Base-by-base conservation (phyloP, 2,113 vertebrate genomes). In the Camelus dromedarius region DNA sequence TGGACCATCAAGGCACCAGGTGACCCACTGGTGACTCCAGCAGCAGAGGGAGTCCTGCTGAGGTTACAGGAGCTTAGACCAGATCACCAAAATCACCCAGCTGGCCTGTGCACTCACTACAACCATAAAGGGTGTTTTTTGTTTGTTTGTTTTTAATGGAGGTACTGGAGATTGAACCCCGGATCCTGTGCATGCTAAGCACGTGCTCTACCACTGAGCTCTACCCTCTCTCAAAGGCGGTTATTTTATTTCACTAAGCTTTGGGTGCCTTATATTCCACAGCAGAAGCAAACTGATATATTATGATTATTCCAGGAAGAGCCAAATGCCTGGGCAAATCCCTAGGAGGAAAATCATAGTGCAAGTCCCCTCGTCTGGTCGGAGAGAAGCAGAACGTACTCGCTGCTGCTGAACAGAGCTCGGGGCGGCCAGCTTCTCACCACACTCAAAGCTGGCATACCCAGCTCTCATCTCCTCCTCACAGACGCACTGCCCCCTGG, bases 361-460 rank as follows among this genome's bases (percentile, higher is more conserved):
- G 42, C 92, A 96, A 95, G 95, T 88, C 92, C 92, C 80, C 85
- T 94, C 54, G 64, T 90, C 76, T 96, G 92, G 95, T 54, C 38
- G 73, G 79, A 95, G 76, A 87, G 83, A 13, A 89, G 88, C 72
- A 75, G 32, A 77, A 32, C 10, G 20, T 22, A 80, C 86, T 3
- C 11, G 72, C 72, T 64, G 1, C 10, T 48, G 69, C 77, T 26
- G 79, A 89, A 84, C 19, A 84, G 96, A 89, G 94, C 7, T 66
- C 69, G 3, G 0, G 9, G 84, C 80, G 94, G 35, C 64, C 50
- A 8, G 48, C 15, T 91, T 30, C 48, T 67, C 54, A 19, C 35
- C 30, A 15, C 32, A 10, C 32, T 11, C 64, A 16, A 50, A 46
- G 84, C 35, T 1, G 58, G 62, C n/a, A 85, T 75, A 38, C 52